Base-by-base conservation (phyloP, 2,797 vertebrate species). In the Artibeus lituratus region DNA sequence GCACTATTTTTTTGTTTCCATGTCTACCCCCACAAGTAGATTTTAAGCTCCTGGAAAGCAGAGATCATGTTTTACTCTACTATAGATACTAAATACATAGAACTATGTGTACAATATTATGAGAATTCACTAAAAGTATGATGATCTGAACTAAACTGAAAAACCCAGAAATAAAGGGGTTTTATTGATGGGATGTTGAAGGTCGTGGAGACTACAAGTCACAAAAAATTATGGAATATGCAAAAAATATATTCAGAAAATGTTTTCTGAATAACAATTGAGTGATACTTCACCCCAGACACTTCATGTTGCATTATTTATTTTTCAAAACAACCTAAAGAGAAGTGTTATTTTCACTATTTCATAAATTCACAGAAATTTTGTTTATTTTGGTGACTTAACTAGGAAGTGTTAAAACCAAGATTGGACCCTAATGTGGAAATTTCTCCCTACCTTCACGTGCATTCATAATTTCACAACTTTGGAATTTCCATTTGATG, bases 401-500 rank as follows among this genome's bases (percentile, higher is more conserved):
- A 16, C 21, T 2, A 62, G 11, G 2, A 53, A 74, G 21, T 42
- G 49, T 7, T 12, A 18, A 44, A 90, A 19, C 44, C n/a, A 49
- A 81, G 72, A 78, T 24, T 19, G 82, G 76, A 42, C 42, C 37
- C 57, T n/a, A 21, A 72, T 0, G 8, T 44, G 18, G 51, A 44
- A 35, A 19, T 37, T 22, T n/a, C 26, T 76, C 10, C 24, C 35
- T n/a, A 35, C 49, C 59, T 32, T 39, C 12, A 4, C 7, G 10
- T 0, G 7, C 11, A 24, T 14, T 29, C 16, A 2, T 37, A 15
- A 62, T 14, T 82, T 47, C 22, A 29, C 32, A 84, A 15, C 35
- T 18, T 2, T 0, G 3, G 22, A 26, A 2, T 9, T 29, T 37
- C 42, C 18, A 3, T 39, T 15, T 6, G 7, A 12, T 69, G 72